A percentile compares a stretch with the other conserved stretches of the same genome.
phyloP scores from a whole-genome alignment of 2,113 vertebrate genomes.

The Poecile atricapillus region DNA sequence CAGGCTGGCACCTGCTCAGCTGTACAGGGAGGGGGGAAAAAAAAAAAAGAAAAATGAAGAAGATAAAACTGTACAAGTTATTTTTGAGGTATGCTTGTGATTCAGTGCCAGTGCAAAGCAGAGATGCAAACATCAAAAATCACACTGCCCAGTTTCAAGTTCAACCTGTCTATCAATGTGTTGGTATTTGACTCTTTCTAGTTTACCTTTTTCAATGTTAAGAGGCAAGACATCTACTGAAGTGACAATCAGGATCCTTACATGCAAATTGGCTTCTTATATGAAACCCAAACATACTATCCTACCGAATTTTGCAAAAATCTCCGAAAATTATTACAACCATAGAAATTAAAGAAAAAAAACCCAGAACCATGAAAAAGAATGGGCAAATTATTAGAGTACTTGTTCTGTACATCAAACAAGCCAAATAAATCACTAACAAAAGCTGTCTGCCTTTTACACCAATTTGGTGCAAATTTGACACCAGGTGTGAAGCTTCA shows the following conservation, averaged over 20 bases:
- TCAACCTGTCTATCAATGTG: neutral
- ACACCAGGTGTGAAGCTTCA: accelerated
- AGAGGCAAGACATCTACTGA: neutral
- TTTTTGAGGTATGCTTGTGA: neutral
- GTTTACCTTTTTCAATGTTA: neutral
- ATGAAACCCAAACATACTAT: neutral
- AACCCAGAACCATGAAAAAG: neutral
- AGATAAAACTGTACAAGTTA: neutral
- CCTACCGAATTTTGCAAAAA: neutral
- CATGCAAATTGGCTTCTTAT: neutral
- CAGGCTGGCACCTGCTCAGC: neutral
- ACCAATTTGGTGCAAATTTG: no score
- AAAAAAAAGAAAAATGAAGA: neutral
- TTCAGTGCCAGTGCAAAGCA: neutral
- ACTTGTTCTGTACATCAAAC: neutral
- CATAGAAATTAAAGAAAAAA: neutral
- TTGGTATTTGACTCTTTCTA: neutral
- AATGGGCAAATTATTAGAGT: neutral
- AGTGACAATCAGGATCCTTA: neutral
- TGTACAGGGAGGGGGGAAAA: accelerated
- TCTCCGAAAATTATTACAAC: neutral
- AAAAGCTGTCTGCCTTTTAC: neutral
- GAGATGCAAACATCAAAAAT: neutral
- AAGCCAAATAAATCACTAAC: neutral
- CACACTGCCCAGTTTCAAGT: neutral